Base-by-base conservation (phyloP, 2,888 invertebrate species). In the Sinopyrophorus schimmeli region DNA sequence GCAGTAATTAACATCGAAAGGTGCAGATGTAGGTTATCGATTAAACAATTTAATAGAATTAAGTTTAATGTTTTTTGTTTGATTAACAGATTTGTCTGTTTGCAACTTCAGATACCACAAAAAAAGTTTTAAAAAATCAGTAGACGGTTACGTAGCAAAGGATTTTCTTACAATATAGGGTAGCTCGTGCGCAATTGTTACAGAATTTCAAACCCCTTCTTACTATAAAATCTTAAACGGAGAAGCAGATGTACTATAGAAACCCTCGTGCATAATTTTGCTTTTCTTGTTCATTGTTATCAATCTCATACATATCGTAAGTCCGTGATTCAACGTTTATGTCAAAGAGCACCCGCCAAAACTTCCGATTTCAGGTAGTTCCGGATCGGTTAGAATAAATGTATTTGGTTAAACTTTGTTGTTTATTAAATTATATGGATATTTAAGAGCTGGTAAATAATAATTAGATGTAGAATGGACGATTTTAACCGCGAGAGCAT, bases 291-390 rank as follows among this genome's bases (percentile, higher is more conserved):
- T 52, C 56, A 49, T 60, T 59, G 51, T 61, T 61, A 61, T 61
- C 60, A 59, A 48, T 53, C 53, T 54, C 51, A 67, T 54, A 51
- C 42, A 54, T 52, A n/a, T n/a, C n/a, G n/a, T n/a, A n/a, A n/a
- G n/a, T 43, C 50, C 34, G 40, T 44, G 47, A 58, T 63, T 51
- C 60, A 64, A 63, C 65, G 66, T 64, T 60, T 61, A 52, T 52
- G 62, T 63, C 59, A n/a, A n/a, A 21, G 37, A 42, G 65, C 61
- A 57, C 62, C 65, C 68, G 67, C 67, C 67, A 67, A 69, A 68
- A 66, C 66, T 67, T 69, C 66, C 67, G 64, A 54, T 53, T 54
- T 65, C 68, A 68, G 67, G 68, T 68, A 69, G 67, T 66, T 67
- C 65, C 66, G 67, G 63, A 61, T 60, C 46, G 46, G n/a, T n/a